Evolutionary conservation across 2,797 vertebrate genomes (phyloP).

Genomic region (Vipera latastei): DNA sequence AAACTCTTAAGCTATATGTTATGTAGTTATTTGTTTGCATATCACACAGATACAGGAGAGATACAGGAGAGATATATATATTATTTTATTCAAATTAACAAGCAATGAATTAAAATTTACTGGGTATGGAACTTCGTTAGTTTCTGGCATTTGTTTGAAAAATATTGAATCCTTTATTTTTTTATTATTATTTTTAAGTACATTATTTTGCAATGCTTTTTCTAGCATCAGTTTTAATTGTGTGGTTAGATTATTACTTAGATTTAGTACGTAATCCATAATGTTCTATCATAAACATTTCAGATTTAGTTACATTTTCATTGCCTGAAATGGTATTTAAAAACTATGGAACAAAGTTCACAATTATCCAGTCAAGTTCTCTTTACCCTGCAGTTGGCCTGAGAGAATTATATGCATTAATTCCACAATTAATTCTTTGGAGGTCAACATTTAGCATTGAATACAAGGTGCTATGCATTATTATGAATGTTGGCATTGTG

Average conservation of each 20-base stretch:
- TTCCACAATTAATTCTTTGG: constrained; percentile 52
- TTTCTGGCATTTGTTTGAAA: not conserved
- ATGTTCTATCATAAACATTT: not conserved
- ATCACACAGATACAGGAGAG: not conserved
- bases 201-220: not conserved
- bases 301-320: not conserved
- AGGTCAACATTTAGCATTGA: constrained; percentile 59
- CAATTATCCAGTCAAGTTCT: constrained; percentile 3
- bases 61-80: not conserved
- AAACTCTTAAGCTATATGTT: not conserved
- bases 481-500: constrained; percentile 64
- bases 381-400: constrained; percentile 8
- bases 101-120: not conserved
- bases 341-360: not conserved
- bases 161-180: not conserved
- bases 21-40: not conserved
- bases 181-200: not conserved
- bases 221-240: not conserved
- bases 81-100: not conserved
- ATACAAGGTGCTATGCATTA: constrained; percentile 63
- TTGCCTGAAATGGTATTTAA: not conserved
- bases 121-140: not conserved
- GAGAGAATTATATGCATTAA: constrained; percentile 40
- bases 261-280: not conserved
- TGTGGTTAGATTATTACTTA: not conserved